Evolutionary conservation across 2,888 invertebrate species (phyloP).

Genomic region (Adelognathus sp.): DNA sequence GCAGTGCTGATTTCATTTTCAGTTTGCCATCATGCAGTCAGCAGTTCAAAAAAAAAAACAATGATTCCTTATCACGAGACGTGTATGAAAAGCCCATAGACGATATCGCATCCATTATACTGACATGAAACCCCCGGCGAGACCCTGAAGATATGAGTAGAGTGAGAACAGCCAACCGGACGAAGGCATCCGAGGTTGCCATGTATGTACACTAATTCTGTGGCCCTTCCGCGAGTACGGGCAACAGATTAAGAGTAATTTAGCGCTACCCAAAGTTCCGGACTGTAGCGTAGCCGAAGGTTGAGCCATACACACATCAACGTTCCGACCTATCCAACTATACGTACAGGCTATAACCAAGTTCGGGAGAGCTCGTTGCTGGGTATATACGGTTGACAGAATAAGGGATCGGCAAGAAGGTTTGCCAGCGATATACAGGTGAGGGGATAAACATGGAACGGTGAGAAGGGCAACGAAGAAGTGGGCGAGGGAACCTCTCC

Average conservation of each 20-base stretch:
- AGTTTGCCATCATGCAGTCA: too few relatives aligned
- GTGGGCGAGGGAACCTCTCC: background rate
- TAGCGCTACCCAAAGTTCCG: constrained; percentile 32
- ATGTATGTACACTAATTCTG: background rate
- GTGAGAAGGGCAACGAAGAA: background rate
- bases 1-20: too few relatives aligned
- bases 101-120: background rate
- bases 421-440: background rate
- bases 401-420: background rate
- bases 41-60: too few relatives aligned
- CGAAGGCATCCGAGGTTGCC: background rate
- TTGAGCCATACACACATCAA: background rate
- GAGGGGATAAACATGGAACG: background rate
- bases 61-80: background rate
- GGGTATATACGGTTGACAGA: constrained; percentile 11
- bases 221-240: background rate
- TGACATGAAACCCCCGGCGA: background rate
- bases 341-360: constrained; percentile 11
- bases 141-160: too few relatives aligned
- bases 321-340: background rate
- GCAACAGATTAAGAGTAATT: constrained; percentile 44
- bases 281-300: constrained; percentile 9
- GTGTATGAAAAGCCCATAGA: background rate
- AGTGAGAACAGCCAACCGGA: background rate
- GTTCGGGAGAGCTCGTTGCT: constrained; percentile 23